Conservation (phyloP, 2,113 vertebrate species). For the Gopherus flavomarginatus region DNA sequence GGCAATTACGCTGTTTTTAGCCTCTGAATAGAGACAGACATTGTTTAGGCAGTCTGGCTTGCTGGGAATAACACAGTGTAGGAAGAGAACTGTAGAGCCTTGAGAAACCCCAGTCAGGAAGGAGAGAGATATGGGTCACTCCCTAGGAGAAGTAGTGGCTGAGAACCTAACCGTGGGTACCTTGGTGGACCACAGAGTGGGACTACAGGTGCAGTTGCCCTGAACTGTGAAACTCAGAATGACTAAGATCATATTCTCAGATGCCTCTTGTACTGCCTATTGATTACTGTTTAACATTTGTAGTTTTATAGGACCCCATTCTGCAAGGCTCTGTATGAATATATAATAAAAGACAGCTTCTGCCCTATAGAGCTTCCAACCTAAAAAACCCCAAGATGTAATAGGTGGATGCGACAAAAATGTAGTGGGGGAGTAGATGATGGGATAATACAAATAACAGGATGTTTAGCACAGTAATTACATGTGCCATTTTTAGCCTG, state of each 20-base stretch:
- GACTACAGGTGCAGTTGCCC: too few relatives aligned
- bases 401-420: neutral
- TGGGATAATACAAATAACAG: neutral
- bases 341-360: neutral
- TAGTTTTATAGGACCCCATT: too few relatives aligned
- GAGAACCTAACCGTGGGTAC: too few relatives aligned
- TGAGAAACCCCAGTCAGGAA: neutral
- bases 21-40: neutral
- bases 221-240: too few relatives aligned
- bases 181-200: too few relatives aligned
- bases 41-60: neutral
- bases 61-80: neutral
- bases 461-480: neutral
- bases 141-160: too few relatives aligned
- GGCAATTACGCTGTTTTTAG: neutral
- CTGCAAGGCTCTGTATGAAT: neutral
- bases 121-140: too few relatives aligned
- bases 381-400: neutral
- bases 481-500: neutral
- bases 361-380: neutral
- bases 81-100: neutral
- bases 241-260: too few relatives aligned
- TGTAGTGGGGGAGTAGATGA: neutral
- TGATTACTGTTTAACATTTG: too few relatives aligned
- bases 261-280: too few relatives aligned